phyloP scores from a whole-genome alignment of 2,888 invertebrate genomes.

The Drosophila dives region DNA sequence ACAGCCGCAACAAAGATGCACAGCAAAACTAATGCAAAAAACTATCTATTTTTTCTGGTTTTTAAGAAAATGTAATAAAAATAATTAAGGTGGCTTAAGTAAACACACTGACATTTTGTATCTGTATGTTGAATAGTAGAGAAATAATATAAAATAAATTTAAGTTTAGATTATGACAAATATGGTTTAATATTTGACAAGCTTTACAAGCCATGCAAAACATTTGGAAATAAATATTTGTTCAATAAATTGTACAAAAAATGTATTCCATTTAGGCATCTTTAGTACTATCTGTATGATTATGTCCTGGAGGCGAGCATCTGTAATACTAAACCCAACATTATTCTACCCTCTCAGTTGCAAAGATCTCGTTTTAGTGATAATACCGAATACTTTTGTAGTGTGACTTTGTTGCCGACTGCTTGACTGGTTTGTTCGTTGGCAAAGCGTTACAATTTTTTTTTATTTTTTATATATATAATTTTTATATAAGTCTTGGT shows the following conservation, averaged over 20 bases:
- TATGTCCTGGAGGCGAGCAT: background rate
- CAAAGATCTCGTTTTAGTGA: background rate
- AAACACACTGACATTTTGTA: constrained; percentile 12
- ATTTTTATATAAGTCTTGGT: constrained; percentile 27
- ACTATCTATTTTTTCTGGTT: constrained; percentile 20
- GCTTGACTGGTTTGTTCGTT: constrained; percentile 21
- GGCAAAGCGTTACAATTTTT: constrained; percentile 19
- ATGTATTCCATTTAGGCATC: background rate
- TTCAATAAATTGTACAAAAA: background rate
- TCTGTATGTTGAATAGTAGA: background rate
- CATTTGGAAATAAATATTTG: background rate
- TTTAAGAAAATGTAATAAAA: constrained; percentile 14
- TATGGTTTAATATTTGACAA: too few species aligned
- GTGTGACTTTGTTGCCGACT: constrained; percentile 20
- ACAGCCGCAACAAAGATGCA: constrained; percentile 21
- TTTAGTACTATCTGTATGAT: background rate
- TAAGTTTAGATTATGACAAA: background rate
- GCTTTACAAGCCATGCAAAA: too few species aligned
- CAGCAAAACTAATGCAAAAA: constrained; percentile 40
- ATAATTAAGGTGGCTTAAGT: background rate
- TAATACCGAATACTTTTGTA: constrained; percentile 8
- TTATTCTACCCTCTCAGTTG: background rate
- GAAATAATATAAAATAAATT: background rate
- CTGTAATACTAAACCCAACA: background rate
- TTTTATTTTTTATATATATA: constrained; percentile 10